phyloP scores from a whole-genome alignment of 2,797 vertebrate genomes.

The Catamblyrhynchus diadema region DNA sequence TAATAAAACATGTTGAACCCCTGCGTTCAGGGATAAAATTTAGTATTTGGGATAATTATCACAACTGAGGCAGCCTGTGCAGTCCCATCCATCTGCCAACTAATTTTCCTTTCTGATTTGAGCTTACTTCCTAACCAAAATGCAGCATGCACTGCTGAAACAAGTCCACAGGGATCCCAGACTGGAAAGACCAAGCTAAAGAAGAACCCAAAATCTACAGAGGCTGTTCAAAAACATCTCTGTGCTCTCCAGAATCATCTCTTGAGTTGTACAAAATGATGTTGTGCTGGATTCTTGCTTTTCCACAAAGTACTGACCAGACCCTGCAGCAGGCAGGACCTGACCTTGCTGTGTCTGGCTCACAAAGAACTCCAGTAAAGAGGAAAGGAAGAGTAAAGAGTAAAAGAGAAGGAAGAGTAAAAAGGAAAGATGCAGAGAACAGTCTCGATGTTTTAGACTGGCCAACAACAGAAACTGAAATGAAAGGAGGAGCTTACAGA shows the following conservation, averaged over 20 bases:
- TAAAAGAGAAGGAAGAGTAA: background rate
- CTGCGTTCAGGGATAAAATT: too few relatives aligned
- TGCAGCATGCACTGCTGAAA: background rate
- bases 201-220: background rate
- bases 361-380: background rate
- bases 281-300: background rate
- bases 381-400: background rate
- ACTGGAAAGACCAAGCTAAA: background rate
- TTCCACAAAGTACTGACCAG: background rate
- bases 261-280: fast-evolving
- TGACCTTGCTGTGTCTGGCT: too few relatives aligned
- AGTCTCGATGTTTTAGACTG: fast-evolving
- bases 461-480: background rate
- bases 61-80: background rate
- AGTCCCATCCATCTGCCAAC: background rate
- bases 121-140: background rate
- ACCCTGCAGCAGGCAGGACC: background rate
- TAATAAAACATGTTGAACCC: background rate
- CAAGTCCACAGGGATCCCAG: background rate
- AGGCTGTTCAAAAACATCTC: background rate
- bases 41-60: background rate
- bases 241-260: background rate
- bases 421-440: background rate
- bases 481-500: background rate
- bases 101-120: background rate